These are phyloP conservation scores for Heliconius erato DNA, from an alignment of 2,888 invertebrate genomes.

Conservation along the genomic window DNA sequence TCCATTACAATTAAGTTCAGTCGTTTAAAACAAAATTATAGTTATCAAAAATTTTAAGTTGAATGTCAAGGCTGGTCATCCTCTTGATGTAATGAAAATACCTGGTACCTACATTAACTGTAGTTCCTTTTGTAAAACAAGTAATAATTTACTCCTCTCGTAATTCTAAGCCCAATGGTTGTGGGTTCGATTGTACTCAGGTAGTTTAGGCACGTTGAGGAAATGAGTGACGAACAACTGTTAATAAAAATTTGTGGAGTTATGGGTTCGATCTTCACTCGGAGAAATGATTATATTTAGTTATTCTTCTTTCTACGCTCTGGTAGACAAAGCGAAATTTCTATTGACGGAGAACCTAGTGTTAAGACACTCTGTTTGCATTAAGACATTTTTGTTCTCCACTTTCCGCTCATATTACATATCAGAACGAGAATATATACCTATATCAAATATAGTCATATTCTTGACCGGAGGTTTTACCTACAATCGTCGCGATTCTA, in stretches of 20 bases:
- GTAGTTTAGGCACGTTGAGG: too few relatives aligned
- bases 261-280: background rate
- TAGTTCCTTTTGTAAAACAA: background rate
- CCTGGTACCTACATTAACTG: background rate
- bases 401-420: too few relatives aligned
- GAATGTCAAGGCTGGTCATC: constrained; percentile 34
- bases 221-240: too few relatives aligned
- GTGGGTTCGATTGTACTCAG: background rate
- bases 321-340: too few relatives aligned
- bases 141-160: background rate
- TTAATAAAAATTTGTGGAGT: too few relatives aligned
- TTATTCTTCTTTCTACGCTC: background rate
- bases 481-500: too few relatives aligned
- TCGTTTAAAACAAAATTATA: constrained; percentile 23
- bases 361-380: too few relatives aligned
- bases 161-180: background rate
- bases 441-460: too few relatives aligned
- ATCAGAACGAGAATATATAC: too few relatives aligned
- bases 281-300: background rate
- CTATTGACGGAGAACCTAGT: too few relatives aligned
- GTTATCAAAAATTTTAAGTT: constrained; percentile 29
- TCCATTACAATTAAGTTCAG: constrained; percentile 19
- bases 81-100: background rate
- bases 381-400: too few relatives aligned
- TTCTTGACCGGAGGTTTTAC: too few relatives aligned